These are phyloP conservation scores for Carassius auratus DNA, from an alignment of 2,113 vertebrate genomes.

Conservation along the genomic window DNA sequence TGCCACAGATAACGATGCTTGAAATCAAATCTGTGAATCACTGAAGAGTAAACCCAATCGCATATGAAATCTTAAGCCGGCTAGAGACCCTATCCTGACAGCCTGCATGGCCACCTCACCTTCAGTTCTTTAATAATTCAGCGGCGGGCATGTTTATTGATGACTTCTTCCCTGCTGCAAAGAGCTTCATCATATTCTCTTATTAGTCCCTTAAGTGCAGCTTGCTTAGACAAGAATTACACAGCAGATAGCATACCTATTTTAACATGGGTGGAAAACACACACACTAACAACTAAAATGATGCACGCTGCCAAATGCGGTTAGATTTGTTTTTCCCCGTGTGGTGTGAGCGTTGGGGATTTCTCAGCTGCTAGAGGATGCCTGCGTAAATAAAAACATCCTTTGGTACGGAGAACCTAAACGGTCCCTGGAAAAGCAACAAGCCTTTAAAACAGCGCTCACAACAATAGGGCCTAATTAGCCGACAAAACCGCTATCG, in stretches of 20 bases:
- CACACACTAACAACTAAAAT: conserved; percentile 33
- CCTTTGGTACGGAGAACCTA: conserved; percentile 47
- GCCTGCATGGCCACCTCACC: conserved; percentile 9
- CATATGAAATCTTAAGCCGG: conserved; percentile 29
- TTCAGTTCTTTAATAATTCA: conserved; percentile 46
- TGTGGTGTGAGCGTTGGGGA: conserved; percentile 40
- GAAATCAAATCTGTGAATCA: conserved; percentile 41
- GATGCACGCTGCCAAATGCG: conserved; percentile 20
- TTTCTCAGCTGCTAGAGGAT: conserved; percentile 53
- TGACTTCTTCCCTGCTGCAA: conserved; percentile 46
- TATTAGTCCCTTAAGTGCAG: conserved; percentile 33
- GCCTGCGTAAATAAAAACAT: conserved; percentile 60
- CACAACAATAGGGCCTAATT: conserved; percentile 64
- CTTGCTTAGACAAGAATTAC: conserved; percentile 46
- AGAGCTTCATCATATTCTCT: conserved; percentile 39
- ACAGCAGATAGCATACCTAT: conserved; percentile 38
- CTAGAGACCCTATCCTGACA: conserved; percentile 34
- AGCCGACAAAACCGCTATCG: conserved; percentile 43
- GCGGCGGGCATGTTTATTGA: conserved; percentile 36
- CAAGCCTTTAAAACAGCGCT: conserved; percentile 53
- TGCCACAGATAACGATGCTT: conserved; percentile 9
- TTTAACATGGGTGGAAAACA: conserved; percentile 38
- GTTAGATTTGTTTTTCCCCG: conserved; percentile 11
- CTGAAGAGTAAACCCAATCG: conserved; percentile 24
- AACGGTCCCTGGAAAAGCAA: conserved; percentile 50